A percentile compares a stretch with the other conserved stretches of the same genome.
These are phyloP conservation scores for Equus przewalskii DNA, from an alignment of 2,113 vertebrate species.

Conservation along the genomic window DNA sequence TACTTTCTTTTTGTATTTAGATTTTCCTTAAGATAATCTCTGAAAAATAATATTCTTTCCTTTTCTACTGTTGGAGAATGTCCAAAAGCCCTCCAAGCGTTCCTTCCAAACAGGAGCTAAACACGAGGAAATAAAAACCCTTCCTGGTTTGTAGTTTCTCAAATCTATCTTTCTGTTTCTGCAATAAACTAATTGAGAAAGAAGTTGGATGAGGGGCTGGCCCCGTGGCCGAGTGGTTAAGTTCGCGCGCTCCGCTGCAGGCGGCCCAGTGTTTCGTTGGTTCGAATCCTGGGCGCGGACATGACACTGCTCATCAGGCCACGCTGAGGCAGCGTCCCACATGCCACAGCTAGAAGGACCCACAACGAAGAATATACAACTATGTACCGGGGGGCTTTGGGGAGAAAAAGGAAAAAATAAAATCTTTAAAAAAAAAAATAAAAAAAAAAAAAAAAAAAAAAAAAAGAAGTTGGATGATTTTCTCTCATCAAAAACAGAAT, in stretches of 20 bases:
- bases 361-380: too few species aligned
- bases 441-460: too few species aligned
- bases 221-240: too few species aligned
- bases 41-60: not conserved
- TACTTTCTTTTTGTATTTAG: not conserved
- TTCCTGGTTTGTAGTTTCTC: not conserved
- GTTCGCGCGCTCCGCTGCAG: too few species aligned
- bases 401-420: too few species aligned
- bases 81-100: not conserved
- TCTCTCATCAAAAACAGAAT: constrained; percentile 10
- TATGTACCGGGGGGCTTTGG: too few species aligned
- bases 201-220: not conserved
- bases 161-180: not conserved
- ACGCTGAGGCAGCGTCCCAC: too few species aligned
- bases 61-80: not conserved
- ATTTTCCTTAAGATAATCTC: not conserved
- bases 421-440: too few species aligned
- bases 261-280: too few species aligned
- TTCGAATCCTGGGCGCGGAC: too few species aligned
- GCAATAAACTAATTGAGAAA: not conserved
- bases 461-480: not conserved
- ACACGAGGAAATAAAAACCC: not conserved
- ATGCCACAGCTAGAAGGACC: too few species aligned
- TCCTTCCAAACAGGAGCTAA: not conserved
- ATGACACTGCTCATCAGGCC: too few species aligned